Evolutionary conservation across 2,113 vertebrate species (phyloP).

Genomic region (Varanus komodoensis): DNA sequence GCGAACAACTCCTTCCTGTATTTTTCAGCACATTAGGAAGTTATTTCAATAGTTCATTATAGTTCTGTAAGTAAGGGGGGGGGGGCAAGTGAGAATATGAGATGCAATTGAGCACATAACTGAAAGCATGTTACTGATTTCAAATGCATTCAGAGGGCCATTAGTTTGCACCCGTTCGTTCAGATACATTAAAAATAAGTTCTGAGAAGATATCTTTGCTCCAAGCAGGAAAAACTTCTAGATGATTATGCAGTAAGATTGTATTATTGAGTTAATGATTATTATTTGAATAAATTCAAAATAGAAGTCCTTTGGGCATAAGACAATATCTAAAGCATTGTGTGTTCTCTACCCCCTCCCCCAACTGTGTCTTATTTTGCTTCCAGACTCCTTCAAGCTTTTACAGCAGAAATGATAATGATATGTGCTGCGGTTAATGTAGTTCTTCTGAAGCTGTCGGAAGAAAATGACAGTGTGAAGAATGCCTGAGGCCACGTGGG

Average conservation of each 20-base stretch:
- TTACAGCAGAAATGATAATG: slow-evolving; percentile 17
- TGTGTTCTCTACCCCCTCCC: background rate
- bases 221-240: no score
- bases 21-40: background rate
- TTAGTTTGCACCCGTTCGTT: background rate
- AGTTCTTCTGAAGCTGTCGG: slow-evolving; percentile 4
- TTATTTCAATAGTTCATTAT: background rate
- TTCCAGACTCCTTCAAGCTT: slow-evolving; percentile 20
- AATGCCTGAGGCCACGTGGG: background rate
- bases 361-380: background rate
- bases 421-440: background rate
- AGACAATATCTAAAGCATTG: background rate
- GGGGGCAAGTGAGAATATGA: background rate
- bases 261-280: background rate
- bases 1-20: background rate
- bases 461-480: slow-evolving; percentile 4
- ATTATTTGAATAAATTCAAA: background rate
- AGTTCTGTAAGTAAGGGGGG: background rate
- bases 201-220: background rate
- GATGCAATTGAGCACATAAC: background rate
- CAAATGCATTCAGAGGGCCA: background rate
- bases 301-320: background rate
- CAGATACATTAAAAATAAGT: background rate
- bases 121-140: background rate
- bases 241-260: background rate